Conservation (phyloP, 1,140 invertebrate genomes). For the Rhyacophila brunnea region DNA sequence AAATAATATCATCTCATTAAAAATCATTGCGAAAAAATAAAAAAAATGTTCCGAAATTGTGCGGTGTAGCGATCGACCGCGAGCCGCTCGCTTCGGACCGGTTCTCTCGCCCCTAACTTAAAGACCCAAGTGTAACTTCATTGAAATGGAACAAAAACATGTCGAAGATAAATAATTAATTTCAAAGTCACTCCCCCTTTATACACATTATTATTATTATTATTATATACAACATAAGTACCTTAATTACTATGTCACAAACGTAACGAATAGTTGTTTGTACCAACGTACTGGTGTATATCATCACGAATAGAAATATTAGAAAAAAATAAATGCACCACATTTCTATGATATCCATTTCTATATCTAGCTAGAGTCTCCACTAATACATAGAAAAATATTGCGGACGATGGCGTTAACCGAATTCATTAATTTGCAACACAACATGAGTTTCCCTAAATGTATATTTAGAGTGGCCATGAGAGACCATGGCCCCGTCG, state of each 20-base stretch:
- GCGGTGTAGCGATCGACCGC: too few species aligned
- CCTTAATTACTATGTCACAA: slow-evolving; percentile 16
- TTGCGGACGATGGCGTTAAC: slow-evolving; percentile 27
- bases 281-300: slow-evolving; percentile 28
- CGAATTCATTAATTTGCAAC: slow-evolving; percentile 31
- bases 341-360: slow-evolving; percentile 34
- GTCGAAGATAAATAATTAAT: too few species aligned
- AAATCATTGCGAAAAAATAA: neutral
- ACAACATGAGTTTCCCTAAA: too few species aligned
- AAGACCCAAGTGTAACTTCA: too few species aligned
- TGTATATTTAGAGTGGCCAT: too few species aligned
- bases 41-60: too few species aligned
- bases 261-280: slow-evolving; percentile 25
- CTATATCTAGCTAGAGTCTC: slow-evolving; percentile 30
- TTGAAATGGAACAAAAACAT: too few species aligned
- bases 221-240: slow-evolving; percentile 16
- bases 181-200: neutral
- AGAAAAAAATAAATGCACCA: slow-evolving; percentile 24
- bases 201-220: slow-evolving; percentile 1
- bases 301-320: slow-evolving; percentile 28
- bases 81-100: too few species aligned
- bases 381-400: slow-evolving; percentile 24
- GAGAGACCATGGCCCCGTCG: too few species aligned
- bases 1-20: slow-evolving; percentile 19
- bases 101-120: too few species aligned